Evolutionary conservation across 2,797 vertebrate species (phyloP), one percentile per base, ranked within the genome.

Genomic region (Megaceryle alcyon): DNA sequence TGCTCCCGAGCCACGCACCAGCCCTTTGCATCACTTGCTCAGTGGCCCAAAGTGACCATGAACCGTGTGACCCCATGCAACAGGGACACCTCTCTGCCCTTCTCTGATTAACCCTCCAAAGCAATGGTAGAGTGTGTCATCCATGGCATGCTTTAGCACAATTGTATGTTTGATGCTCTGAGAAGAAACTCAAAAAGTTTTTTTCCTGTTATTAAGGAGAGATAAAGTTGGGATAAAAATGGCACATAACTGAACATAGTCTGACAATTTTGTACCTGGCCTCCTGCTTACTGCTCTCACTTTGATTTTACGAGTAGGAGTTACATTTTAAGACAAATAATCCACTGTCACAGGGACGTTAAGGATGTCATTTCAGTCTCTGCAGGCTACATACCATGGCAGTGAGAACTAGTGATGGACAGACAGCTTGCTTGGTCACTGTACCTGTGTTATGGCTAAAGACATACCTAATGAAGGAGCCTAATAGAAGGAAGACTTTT

Each of bases 171-270:
- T 70, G 41, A 3, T 43, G 10, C 39, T 35, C 19, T 33, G 37
- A 86, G 60, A 64, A 90, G 56, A 69, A n/a, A 22, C 3, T 22
- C 35, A 16, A 3, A 65, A 82, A 9, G 23, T 31, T 60, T 59
- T 90, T 81, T 29, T 89, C 60, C 77, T 88, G 70, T 85, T 81
- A 77, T 72, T 59, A 53, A 95, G 60, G 35, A 90, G 82, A 92
- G 72, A 25, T 59, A 37, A 73, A 82, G 29, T 44, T 80, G 69
- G 85, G 88, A 66, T 92, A 87, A 88, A 97, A 96, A 90, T 70
- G 90, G 65, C 72, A 14, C 46, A 15, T 90, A 17, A 37, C 13
- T 90, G 92, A 97, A 92, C 72, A 84, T n/a, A 35, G 46, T 56
- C 35, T 82, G 83, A 86, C 8, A 54, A 3, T 29, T 89, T 78